Conservation (phyloP, 1,140 invertebrate species). For the Oscheius sp. region DNA sequence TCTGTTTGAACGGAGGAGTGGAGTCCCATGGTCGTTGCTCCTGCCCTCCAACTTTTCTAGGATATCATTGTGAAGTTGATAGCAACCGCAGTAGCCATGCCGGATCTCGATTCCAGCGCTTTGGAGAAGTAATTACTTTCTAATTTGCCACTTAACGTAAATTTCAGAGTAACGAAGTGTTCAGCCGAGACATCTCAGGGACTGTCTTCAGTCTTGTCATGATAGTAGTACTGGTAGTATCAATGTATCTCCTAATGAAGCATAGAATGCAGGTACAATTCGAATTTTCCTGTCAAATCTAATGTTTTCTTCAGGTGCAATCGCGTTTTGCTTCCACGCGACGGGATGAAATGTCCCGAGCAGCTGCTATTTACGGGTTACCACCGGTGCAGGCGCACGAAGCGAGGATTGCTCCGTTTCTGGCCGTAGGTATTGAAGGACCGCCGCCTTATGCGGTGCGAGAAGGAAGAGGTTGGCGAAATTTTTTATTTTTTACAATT, state of each 20-base stretch:
- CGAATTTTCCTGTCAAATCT: constrained; percentile 3
- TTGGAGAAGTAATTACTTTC: constrained; percentile 43
- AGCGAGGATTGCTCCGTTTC: constrained; percentile 25
- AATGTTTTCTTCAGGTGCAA: constrained; percentile 22
- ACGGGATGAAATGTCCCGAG: constrained; percentile 42
- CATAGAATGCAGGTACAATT: constrained; percentile 58
- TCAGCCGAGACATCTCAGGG: constrained; percentile 57
- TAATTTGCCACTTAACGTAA: constrained; percentile 1
- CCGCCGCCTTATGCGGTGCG: constrained; percentile 52
- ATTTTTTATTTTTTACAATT: constrained; percentile 3
- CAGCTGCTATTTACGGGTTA: constrained; percentile 28
- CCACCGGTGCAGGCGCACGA: background rate
- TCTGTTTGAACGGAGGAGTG: constrained; percentile 57
- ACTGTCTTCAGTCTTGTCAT: constrained; percentile 59
- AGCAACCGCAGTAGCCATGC: constrained; percentile 44
- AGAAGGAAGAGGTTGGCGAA: constrained; percentile 30
- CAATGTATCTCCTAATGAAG: constrained; percentile 59
- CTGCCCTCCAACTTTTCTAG: constrained; percentile 53
- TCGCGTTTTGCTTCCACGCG: constrained; percentile 40
- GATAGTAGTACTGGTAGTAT: constrained; percentile 56
- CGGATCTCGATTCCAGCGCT: constrained; percentile 52
- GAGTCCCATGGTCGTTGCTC: constrained; percentile 48
- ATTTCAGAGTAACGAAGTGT: constrained; percentile 50
- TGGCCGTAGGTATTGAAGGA: constrained; percentile 38
- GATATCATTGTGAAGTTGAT: constrained; percentile 59